These are phyloP conservation scores for Onychomys torridus DNA, from an alignment of 2,797 vertebrate species.

Conservation along the genomic window DNA sequence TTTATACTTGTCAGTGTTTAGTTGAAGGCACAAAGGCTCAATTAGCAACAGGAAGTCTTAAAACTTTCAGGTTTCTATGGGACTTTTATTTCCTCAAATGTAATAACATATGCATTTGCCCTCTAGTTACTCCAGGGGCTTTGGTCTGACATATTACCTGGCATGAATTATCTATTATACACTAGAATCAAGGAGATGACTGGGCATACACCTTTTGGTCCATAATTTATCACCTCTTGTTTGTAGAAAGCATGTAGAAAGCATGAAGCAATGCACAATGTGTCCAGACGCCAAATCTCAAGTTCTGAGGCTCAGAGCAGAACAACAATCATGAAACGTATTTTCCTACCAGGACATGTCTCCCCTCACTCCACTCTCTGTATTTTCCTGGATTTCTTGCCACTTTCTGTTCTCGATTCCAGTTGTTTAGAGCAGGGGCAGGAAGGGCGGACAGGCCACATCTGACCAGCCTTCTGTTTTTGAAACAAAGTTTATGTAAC, in stretches of 20 bases:
- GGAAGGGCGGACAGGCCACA: neutral
- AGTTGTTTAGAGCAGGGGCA: neutral
- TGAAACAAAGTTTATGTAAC: slow-evolving; percentile 2
- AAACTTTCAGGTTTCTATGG: neutral
- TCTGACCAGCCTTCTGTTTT: neutral
- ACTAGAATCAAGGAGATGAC: neutral
- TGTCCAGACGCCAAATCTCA: neutral
- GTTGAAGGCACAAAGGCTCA: neutral
- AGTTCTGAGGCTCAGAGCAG: neutral
- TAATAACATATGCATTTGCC: neutral
- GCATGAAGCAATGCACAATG: neutral
- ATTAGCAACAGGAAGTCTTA: neutral
- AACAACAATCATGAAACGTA: neutral
- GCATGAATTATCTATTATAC: neutral
- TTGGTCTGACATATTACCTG: neutral
- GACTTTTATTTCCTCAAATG: neutral
- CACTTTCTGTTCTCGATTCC: neutral
- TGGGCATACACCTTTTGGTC: neutral
- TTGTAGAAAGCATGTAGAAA: neutral
- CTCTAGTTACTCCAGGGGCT: neutral
- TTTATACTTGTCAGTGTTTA: neutral
- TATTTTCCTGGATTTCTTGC: slow-evolving; percentile 21
- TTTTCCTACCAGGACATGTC: neutral
- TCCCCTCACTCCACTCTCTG: neutral
- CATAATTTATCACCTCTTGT: neutral